phyloP scores from a whole-genome alignment of 2,797 vertebrate genomes.

The Schizothorax lantsangensis region DNA sequence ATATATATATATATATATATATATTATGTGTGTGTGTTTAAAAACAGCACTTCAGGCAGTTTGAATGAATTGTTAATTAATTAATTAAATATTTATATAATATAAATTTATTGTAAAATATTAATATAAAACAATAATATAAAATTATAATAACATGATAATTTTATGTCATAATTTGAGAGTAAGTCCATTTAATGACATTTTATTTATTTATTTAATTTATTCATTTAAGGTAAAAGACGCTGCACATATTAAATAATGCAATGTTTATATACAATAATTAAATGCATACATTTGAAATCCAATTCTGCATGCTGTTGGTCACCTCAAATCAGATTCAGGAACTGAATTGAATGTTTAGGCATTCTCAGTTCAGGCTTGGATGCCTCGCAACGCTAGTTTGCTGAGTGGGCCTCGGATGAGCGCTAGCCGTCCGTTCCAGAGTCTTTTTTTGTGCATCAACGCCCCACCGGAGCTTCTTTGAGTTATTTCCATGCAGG shows the following conservation, averaged over 20 bases:
- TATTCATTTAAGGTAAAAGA: no score
- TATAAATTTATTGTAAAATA: no score
- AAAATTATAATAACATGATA: no score
- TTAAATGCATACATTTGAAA: background rate
- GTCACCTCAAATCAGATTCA: background rate
- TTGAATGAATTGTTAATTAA: background rate
- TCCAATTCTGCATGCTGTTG: background rate
- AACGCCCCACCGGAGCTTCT: constrained; percentile 38
- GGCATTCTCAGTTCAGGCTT: background rate
- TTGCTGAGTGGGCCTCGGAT: constrained; percentile 4
- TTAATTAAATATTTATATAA: no score
- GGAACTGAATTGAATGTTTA: background rate
- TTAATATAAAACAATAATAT: no score
- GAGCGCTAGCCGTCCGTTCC: background rate
- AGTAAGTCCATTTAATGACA: no score
- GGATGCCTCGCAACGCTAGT: background rate
- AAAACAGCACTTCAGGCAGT: background rate
- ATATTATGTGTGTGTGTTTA: background rate
- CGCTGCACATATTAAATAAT: no score
- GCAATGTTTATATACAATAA: no score
- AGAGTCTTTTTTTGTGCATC: background rate
- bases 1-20: no score
- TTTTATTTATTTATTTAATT: no score
- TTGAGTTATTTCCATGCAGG: constrained; percentile 41
- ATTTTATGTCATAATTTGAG: no score